Percentiles rank a stretch among this genome's conserved stretches.
Evolutionary conservation across 53 echinoderm and acorn worm species (phyloP).

Genomic region (Arbacia lixula): DNA sequence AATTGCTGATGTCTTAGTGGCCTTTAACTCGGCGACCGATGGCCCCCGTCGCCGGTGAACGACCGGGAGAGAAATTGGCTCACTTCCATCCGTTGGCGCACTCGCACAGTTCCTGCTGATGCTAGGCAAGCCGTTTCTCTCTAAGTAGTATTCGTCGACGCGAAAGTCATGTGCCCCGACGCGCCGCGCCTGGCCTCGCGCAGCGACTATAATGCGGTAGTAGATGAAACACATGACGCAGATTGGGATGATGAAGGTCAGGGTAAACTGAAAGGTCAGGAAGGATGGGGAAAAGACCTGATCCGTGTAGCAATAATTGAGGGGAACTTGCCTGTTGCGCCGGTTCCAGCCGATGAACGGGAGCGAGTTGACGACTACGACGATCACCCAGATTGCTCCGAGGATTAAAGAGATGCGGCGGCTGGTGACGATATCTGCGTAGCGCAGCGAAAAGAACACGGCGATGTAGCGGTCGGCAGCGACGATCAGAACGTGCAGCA

Average conservation of each 20-base stretch:
- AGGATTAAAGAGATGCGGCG: conserved; percentile 2
- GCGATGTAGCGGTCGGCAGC: conserved; percentile 60
- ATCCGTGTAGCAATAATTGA: conserved; percentile 65
- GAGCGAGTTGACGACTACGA: conserved; percentile 9
- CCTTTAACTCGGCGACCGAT: conserved; percentile 38
- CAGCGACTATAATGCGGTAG: conserved; percentile 35
- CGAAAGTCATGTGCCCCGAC: conserved; percentile 11
- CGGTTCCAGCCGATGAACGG: conserved; percentile 65
- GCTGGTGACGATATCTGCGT: conserved; percentile 44
- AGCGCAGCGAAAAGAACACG: conserved; percentile 47
- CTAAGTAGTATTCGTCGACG: not conserved
- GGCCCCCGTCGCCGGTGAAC: not conserved
- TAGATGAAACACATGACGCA: conserved; percentile 45
- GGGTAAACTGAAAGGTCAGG: conserved; percentile 9
- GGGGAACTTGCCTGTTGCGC: not conserved
- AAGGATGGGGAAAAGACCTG: conserved; percentile 62
- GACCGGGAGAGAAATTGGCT: not conserved
- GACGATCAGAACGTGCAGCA: conserved; percentile 68
- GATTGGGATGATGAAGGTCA: conserved; percentile 17
- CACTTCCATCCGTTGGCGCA: not conserved
- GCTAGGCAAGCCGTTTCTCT: too few relatives aligned
- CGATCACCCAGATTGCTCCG: conserved; percentile 34
- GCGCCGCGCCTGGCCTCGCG: conserved; percentile 53
- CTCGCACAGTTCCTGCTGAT: not conserved
- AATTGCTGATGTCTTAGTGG: conserved; percentile 61